Conservation (phyloP, 2,888 invertebrate genomes). For the Andrena bucephala region DNA sequence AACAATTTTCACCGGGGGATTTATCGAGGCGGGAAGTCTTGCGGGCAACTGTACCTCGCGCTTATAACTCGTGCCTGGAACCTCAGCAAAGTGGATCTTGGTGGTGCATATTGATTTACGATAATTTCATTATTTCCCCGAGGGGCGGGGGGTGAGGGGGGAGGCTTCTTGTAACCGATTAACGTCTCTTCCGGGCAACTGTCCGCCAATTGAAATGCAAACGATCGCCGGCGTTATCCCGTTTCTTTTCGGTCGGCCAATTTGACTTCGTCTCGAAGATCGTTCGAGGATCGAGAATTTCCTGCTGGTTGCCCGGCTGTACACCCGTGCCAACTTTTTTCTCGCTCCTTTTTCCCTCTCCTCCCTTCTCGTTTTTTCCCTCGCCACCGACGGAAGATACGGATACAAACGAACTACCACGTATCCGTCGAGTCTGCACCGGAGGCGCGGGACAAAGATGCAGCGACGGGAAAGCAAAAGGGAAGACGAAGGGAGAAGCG, state of each 20-base stretch:
- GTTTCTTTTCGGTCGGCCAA: slow-evolving; percentile 56
- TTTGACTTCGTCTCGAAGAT: slow-evolving; percentile 47
- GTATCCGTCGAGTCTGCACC: slow-evolving; percentile 42
- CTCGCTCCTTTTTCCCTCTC: not conserved
- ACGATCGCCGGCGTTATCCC: slow-evolving; percentile 62
- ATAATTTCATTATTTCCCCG: slow-evolving; percentile 74
- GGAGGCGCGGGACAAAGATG: slow-evolving; percentile 64
- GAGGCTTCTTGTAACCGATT: slow-evolving; percentile 70
- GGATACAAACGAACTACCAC: slow-evolving; percentile 35
- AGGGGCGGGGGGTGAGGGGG: slow-evolving; percentile 16
- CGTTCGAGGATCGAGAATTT: slow-evolving; percentile 41
- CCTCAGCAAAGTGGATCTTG: slow-evolving; percentile 64
- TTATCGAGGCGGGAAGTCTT: slow-evolving; percentile 59
- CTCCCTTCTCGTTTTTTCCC: not conserved
- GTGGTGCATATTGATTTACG: slow-evolving; percentile 73
- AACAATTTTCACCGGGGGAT: slow-evolving; percentile 44
- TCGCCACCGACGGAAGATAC: not conserved
- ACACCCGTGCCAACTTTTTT: slow-evolving; percentile 22
- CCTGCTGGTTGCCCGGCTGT: slow-evolving; percentile 14
- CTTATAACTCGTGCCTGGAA: slow-evolving; percentile 60
- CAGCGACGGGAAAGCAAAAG: slow-evolving; percentile 56
- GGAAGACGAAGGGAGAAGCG: slow-evolving; percentile 62
- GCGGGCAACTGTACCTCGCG: slow-evolving; percentile 67
- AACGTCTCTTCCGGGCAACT: slow-evolving; percentile 71
- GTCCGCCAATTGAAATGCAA: slow-evolving; percentile 73